Conservation (phyloP, 2,888 invertebrate species). For the Hirudinaria manillensis region DNA sequence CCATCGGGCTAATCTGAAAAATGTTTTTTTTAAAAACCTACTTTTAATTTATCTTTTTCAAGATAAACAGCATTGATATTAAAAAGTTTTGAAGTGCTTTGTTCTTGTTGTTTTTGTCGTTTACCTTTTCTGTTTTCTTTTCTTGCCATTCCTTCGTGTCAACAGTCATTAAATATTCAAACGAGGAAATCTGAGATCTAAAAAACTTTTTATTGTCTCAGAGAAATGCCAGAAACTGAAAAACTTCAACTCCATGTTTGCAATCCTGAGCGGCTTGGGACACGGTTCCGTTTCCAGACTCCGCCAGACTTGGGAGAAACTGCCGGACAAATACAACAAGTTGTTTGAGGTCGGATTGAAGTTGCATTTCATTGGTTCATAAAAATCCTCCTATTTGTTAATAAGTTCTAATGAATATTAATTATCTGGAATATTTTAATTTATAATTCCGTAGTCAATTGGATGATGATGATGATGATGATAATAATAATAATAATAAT, state of each 20-base stretch:
- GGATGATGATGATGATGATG: too few species aligned
- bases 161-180: not conserved
- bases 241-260: constrained; percentile 99
- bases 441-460: too few species aligned
- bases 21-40: too few species aligned
- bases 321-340: constrained; percentile 84
- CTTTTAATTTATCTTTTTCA: too few species aligned
- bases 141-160: too few species aligned
- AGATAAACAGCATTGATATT: too few species aligned
- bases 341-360: constrained; percentile 64
- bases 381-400: too few species aligned
- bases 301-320: constrained; percentile 90
- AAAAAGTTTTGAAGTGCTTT: not conserved
- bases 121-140: too few species aligned
- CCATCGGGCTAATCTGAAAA: too few species aligned
- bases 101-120: not conserved
- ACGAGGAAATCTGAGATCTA: not conserved
- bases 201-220: constrained; percentile 45
- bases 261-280: constrained; percentile 91
- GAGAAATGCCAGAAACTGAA: constrained; percentile 96
- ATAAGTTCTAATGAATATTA: not conserved
- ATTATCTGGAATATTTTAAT: not conserved
- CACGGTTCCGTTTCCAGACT: constrained; percentile 89
- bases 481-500: constrained; percentile 12
- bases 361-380: not conserved